phyloP scores from a whole-genome alignment of 2,888 invertebrate species.

The Linnaemya vulpina region DNA sequence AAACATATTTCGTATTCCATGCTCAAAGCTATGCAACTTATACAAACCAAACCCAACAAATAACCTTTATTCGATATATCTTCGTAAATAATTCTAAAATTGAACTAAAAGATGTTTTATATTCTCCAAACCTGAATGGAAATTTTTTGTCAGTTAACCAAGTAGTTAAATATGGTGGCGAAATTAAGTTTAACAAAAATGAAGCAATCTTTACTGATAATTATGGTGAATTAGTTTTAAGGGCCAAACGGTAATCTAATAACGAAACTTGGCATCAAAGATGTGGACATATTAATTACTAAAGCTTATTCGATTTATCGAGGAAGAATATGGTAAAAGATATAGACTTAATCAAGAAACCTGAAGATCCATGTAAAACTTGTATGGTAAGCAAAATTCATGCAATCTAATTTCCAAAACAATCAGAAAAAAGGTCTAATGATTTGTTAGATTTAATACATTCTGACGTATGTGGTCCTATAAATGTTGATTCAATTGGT shows the following conservation, averaged over 20 bases:
- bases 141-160: conserved; percentile 35
- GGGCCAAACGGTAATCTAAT: not conserved
- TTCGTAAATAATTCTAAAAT: no score
- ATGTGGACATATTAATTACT: not conserved
- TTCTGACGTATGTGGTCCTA: no score
- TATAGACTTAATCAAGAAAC: not conserved
- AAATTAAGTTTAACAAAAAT: conserved; percentile 6
- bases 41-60: no score
- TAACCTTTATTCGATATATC: no score
- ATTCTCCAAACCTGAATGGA: conserved; percentile 23
- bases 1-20: no score
- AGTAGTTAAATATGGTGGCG: conserved; percentile 17
- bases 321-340: not conserved
- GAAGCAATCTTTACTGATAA: not conserved
- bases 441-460: no score
- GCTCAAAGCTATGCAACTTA: no score
- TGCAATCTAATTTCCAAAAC: not conserved
- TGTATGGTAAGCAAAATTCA: conserved; percentile 20
- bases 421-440: not conserved
- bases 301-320: not conserved
- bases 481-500: no score
- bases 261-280: not conserved
- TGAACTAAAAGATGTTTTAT: conserved; percentile 38
- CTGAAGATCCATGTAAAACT: not conserved
- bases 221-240: not conserved